Evolutionary conservation across 2,888 invertebrate species (phyloP), one percentile per base, ranked within the genome.

Genomic region (Tenthredo mesomela): DNA sequence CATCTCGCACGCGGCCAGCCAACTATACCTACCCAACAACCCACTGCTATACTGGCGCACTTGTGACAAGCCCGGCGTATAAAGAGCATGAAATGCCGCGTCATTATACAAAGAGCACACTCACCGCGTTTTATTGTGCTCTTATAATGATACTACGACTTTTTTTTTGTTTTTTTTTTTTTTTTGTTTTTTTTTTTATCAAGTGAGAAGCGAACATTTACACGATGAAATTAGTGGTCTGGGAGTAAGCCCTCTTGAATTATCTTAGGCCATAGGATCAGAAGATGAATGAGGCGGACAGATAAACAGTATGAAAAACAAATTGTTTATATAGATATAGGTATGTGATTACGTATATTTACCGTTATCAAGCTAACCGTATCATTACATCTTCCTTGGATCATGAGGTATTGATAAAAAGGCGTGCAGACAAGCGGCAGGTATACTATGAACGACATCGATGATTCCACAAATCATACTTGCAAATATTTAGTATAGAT

Each of bases 41-140:
- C 40, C 25, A 40, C 21, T 18, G 70, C 21, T 37, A 18, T 37
- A 29, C 33, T 80, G 80, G 80, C 80, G 80, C 80, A 80, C 80
- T 80, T 61, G 80, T 61, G 80, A 61, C 80, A 80, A 80, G 80
- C 80, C 80, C 67, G 82, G 29, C 82, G 82, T 82, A 78, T 67
- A 70, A 82, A 85, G 90, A 88, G 89, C 89, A 90, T 88, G 89
- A 92, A 92, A 88, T 88, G 93, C 90, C 90, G 87, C 91, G 92
- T 93, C 93, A 93, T 92, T 92, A 89, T 88, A 90, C 90, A 91
- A 92, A 92, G 91, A 92, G 92, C 91, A 91, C 87, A 92, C 92
- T 93, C 93, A 93, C 91, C 90, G 89, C 91, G 91, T 91, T 92
- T 91, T 92, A 91, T 90, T 88, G 87, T 87, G 88, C 87, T 87